phyloP scores from a whole-genome alignment of 2,113 vertebrate genomes.

The Seriola dumerili region DNA sequence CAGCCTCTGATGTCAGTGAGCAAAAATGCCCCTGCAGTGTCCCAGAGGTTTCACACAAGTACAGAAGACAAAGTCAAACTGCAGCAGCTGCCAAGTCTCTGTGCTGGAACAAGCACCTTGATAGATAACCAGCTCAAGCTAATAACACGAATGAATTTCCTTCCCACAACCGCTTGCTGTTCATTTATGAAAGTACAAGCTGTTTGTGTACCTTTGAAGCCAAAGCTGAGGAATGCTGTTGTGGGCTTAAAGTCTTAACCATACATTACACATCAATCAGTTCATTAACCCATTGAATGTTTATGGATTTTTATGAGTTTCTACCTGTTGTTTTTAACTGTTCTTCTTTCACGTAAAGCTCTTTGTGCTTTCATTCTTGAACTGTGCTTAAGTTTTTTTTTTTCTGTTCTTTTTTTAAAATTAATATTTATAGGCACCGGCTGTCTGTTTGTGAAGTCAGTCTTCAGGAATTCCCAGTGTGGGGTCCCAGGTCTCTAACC shows the following conservation, averaged over 20 bases:
- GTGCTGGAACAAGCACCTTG: conserved; percentile 48
- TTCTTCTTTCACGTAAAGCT: conserved; percentile 33
- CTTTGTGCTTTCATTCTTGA: conserved; percentile 34
- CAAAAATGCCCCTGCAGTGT: conserved; percentile 61
- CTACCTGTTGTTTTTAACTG: conserved; percentile 40
- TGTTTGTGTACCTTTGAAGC: conserved; percentile 59
- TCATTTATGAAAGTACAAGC: conserved; percentile 51
- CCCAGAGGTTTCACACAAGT: conserved; percentile 54
- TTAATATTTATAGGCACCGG: conserved; percentile 77
- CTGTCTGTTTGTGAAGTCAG: conserved; percentile 82
- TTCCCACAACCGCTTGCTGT: conserved; percentile 9
- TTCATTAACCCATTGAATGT: conserved; percentile 16
- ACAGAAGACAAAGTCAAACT: conserved; percentile 35
- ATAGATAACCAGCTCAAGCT: conserved; percentile 61
- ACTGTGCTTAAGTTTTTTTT: conserved; percentile 37
- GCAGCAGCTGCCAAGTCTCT: conserved; percentile 33
- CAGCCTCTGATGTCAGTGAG: conserved; percentile 62
- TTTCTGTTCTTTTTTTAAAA: conserved; percentile 47
- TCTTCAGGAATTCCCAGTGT: conserved; percentile 83
- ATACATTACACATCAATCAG: conserved; percentile 29
- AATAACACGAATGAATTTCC: conserved; percentile 64
- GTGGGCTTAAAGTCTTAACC: conserved; percentile 50
- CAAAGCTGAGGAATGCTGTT: conserved; percentile 55
- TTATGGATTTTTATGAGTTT: conserved; percentile 23
- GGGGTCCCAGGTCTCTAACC: conserved; percentile 80